Base-by-base conservation (phyloP, 2,797 vertebrate genomes). In the Sebastes variabilis region DNA sequence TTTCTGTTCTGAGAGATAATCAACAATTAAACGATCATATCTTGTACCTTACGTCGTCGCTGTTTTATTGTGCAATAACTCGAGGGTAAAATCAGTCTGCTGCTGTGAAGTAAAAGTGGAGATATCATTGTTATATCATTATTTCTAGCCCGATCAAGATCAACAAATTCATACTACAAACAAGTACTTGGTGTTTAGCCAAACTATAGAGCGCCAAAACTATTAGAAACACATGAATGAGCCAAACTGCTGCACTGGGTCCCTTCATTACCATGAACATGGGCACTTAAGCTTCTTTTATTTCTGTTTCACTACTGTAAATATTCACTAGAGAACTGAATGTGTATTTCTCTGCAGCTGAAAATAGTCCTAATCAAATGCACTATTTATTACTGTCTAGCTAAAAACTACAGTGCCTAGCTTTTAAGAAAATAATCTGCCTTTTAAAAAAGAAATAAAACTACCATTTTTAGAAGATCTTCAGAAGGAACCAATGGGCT, bases 11-110 rank as follows among this genome's bases (percentile, higher is more conserved):
- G 22, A 77, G 77, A 82, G 72, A 88, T 85, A 82, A 89, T 81
- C 77, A 85, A 83, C 82, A 87, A 93, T 88, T 92, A 93, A 94
- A 93, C 38, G 24, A 87, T 72, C 89, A 88, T 93, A 86, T 94
- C 83, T 90, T 92, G 42, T 89, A 86, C 38, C 14, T 34, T 20
- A 4, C 24, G 24, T 46, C 0, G 13, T 54, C 1, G 2, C 38
- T 79, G 27, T 77, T 87, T 79, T 73, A 65, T 85, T 89, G 56
- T 66, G 5, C 22, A 5, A 3, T 71, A 60, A 38, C 18, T 49
- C 11, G 2, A 66, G 24, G 27, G 34, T 36, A 0, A 71, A 66
- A 69, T 72, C 65, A 52, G 25, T 12, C 13, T 60, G 13, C 61
- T 55, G 55, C 60, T 77, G 16, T 27, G 67, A 59, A 59, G 52